phyloP scores from a whole-genome alignment of 2,113 vertebrate genomes.

The Hystrix brachyura region DNA sequence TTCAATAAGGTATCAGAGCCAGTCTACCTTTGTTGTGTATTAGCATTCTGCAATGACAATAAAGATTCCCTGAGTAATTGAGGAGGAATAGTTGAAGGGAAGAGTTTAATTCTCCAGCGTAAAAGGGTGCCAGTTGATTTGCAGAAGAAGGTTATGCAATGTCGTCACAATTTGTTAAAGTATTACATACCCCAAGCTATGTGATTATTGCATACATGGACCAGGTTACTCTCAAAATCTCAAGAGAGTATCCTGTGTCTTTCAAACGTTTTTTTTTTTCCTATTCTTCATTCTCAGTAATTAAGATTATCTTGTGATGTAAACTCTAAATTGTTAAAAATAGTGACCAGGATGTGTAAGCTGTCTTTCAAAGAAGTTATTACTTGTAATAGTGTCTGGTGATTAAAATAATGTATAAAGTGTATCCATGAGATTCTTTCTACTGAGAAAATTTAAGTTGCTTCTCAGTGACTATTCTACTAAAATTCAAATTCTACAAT shows the following conservation, averaged over 20 bases:
- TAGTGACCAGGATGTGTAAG: background rate
- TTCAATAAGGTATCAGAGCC: background rate
- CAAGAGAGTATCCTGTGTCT: background rate
- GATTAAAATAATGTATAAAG: background rate
- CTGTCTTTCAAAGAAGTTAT: background rate
- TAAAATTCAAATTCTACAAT: conserved; percentile 30
- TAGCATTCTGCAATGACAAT: background rate
- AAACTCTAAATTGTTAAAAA: background rate
- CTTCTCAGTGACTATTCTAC: background rate
- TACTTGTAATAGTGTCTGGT: background rate
- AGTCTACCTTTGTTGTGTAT: background rate
- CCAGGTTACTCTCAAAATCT: background rate
- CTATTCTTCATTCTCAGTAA: background rate
- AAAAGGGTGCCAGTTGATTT: background rate
- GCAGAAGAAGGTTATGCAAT: background rate
- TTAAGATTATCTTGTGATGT: background rate
- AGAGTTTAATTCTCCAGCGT: background rate
- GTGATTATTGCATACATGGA: background rate
- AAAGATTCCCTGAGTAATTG: background rate
- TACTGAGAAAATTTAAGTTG: background rate
- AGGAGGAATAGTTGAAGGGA: background rate
- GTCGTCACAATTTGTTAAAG: background rate
- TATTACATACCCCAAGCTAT: background rate
- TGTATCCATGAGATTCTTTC: background rate
- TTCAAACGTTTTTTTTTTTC: background rate